phyloP scores from a whole-genome alignment of 1,140 invertebrate species.

The Drosophila grimshawi region DNA sequence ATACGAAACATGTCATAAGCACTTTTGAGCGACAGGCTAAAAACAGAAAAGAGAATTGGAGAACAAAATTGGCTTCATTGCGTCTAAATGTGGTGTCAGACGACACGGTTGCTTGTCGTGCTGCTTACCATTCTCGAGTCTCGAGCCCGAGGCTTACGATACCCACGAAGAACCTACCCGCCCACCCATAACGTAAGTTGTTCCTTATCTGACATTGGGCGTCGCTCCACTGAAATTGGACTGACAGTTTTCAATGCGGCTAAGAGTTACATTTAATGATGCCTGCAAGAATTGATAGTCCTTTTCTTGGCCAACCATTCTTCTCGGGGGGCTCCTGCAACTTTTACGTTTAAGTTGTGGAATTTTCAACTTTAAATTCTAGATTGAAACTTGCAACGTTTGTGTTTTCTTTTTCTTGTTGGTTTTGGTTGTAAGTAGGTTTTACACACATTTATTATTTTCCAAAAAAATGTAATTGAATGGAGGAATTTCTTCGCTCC shows the following conservation, averaged over 20 bases:
- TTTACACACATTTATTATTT: conserved; percentile 70
- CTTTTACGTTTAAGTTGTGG: conserved; percentile 42
- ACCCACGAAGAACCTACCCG: too few species aligned
- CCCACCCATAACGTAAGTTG: conserved; percentile 7
- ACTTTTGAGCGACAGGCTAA: conserved; percentile 22
- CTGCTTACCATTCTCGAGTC: too few species aligned
- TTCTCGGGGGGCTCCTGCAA: not conserved
- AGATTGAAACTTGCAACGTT: conserved; percentile 47
- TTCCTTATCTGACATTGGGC: conserved; percentile 48
- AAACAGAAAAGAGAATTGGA: conserved; percentile 55
- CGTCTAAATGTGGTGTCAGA: conserved; percentile 75
- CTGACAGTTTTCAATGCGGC: conserved; percentile 63
- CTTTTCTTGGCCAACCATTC: conserved; percentile 29
- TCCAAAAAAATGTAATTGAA: conserved; percentile 66
- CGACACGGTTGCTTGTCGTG: conserved; percentile 22
- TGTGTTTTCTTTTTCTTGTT: conserved; percentile 28
- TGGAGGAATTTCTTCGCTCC: conserved; percentile 51
- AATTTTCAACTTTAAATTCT: conserved; percentile 44
- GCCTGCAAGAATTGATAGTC: conserved; percentile 50
- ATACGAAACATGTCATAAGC: conserved; percentile 19
- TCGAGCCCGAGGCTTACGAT: too few species aligned
- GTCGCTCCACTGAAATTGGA: conserved; percentile 35
- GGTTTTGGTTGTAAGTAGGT: conserved; percentile 46
- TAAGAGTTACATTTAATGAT: conserved; percentile 73
- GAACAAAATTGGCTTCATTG: conserved; percentile 55